Conservation (phyloP, 1,140 invertebrate species). For the Zaprionus nigranus region DNA sequence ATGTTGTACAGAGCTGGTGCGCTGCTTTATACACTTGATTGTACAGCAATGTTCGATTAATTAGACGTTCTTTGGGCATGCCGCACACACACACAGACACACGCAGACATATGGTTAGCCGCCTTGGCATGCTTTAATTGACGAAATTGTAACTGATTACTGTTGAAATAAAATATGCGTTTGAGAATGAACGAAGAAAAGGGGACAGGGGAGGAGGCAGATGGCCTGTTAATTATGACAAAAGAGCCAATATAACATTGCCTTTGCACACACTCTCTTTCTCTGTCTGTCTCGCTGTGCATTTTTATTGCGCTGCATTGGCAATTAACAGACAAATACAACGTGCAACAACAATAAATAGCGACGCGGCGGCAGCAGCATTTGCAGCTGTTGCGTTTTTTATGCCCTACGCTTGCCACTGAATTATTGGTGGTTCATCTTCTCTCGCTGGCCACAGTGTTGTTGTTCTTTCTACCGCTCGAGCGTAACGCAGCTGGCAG, state of each 20-base stretch:
- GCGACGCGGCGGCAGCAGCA: constrained; percentile 23
- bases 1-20: constrained; percentile 1
- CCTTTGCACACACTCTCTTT: not conserved
- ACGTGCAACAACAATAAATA: constrained; percentile 71
- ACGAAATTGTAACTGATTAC: constrained; percentile 37
- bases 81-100: not conserved
- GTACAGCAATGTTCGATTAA: constrained; percentile 64
- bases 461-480: constrained; percentile 5
- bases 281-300: constrained; percentile 6
- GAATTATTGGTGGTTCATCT: constrained; percentile 77
- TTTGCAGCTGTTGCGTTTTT: constrained; percentile 73
- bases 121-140: constrained; percentile 24
- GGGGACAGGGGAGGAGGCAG: constrained; percentile 17
- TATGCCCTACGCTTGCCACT: constrained; percentile 61
- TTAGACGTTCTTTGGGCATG: constrained; percentile 52
- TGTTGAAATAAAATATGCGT: constrained; percentile 40
- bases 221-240: constrained; percentile 63
- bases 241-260: constrained; percentile 13
- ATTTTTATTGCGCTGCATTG: constrained; percentile 69
- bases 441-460: constrained; percentile 27
- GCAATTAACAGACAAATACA: constrained; percentile 74
- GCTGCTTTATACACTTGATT: constrained; percentile 35
- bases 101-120: not conserved
- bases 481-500: constrained; percentile 54
- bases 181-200: constrained; percentile 36